Evolutionary conservation across 2,888 invertebrate genomes (phyloP), one percentile per base, ranked within the genome.

Genomic region (Trachelus tabidus): DNA sequence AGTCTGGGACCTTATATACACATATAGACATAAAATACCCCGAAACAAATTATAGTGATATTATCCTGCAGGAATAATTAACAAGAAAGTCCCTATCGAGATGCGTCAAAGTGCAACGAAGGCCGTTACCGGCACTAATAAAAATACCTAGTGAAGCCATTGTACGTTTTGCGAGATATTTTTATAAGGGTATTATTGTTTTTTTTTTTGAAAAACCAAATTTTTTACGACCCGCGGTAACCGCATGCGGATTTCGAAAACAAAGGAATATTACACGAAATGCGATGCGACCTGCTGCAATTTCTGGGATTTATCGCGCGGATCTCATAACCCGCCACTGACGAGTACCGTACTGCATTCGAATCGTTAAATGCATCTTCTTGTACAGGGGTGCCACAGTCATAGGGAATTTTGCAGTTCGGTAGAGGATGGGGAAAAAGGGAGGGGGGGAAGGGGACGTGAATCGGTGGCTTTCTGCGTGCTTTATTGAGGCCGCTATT

Each of bases 301-400:
- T 56, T 56, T 4, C 56, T 56, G 23, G 23, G 6, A 56, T 56
- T 56, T 56, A 56, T 56, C 56, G 56, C 56, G 23, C 56, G 56
- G 56, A 9, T 56, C 56, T 56, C 56, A 56, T 56, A 23, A 56
- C 56, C 56, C 56, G 23, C 56, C 23, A 23, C 56, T 56, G 56
- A 56, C 56, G 56, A 56, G 56, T 56, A 56, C 56, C 23, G 23
- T 31, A 31, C 71, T 33, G 71, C 71, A 71, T 71, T 71, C 71
- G 71, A 33, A 31, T 71, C 71, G 71, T 33, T 33, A 71, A 71
- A 71, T 71, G 71, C 71, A 71, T 71, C 71, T 71, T 71, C 71
- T 71, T 33, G 71, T 33, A 11, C 71, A 31, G n/a, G 33, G 31
- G 71, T 71, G 71, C 31, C 71, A 71, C 71, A 33, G 31, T 31